phyloP scores from a whole-genome alignment of 2,113 vertebrate genomes.

The Phylloscopus whistleri region DNA sequence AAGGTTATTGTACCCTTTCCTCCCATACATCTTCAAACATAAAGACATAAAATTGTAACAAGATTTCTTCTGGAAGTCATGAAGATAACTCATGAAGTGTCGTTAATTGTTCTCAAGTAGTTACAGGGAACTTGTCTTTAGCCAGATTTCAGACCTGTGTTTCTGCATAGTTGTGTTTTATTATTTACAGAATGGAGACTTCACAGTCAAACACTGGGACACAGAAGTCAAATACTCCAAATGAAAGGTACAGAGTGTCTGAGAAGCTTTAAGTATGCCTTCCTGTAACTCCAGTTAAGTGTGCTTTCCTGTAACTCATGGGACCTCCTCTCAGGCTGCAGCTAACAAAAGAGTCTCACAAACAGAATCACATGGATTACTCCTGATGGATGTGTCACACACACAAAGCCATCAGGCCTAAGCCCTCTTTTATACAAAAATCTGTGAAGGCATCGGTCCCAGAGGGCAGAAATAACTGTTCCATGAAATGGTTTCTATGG shows the following conservation, averaged over 20 bases:
- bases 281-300: background rate
- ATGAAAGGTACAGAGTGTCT: background rate
- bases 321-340: background rate
- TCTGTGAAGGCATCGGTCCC: background rate
- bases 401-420: background rate
- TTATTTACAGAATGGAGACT: background rate
- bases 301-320: background rate
- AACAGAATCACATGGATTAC: constrained; percentile 39
- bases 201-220: background rate
- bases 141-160: background rate
- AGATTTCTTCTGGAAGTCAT: background rate
- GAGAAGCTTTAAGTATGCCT: background rate
- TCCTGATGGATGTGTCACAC: constrained; percentile 41
- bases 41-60: background rate
- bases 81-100: background rate
- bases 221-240: background rate
- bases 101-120: background rate
- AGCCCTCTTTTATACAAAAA: constrained; percentile 27
- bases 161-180: background rate
- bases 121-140: background rate
- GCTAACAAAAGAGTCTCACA: constrained; percentile 40
- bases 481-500: background rate
- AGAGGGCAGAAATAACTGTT: background rate
- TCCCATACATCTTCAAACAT: background rate
- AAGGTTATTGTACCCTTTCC: background rate